Base-by-base conservation (phyloP, 2,797 vertebrate genomes). In the Mormyrus proboscirostris region DNA sequence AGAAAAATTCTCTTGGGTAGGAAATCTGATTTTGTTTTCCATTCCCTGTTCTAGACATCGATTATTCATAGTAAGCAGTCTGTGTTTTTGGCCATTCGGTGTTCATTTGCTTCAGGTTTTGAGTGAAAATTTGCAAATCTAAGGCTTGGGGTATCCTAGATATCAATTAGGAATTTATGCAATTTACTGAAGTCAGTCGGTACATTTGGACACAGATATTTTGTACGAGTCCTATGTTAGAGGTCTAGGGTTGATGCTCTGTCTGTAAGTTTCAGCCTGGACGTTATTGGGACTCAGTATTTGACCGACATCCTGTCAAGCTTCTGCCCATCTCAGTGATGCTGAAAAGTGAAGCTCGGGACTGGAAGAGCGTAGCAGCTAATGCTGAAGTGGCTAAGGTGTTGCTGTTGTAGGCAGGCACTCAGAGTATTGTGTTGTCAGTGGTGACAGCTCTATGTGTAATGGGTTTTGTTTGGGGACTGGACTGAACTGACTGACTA, bases 281-380 rank as follows among this genome's bases (percentile, higher is more conserved):
- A 76, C 5, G 33, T 82, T 44, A 33, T 55, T 33, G 29, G 29
- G 29, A 33, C 29, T 33, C n/a, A 0, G 49, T 9, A 16, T 51
- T 19, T 51, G 14, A 10, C 29, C 19, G 49, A 53, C 25, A 9
- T 33, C 47, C 25, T 50, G 87, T 76, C 47, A 16, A 47, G 0
- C 41, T 29, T 62, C 87, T 88, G 88, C 82, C 88, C 16, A 22
- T 9, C n/a, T 87, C 53, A 38, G 16, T 62, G 51, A 87, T 62
- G 29, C 29, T 62, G 3, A 87, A 4, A 87, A 57, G 85, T 38
- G 85, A 38, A 59, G 29, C 12, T 41, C 50, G 51, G 4, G 59
- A 69, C 19, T 41, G 2, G 44, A 29, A 12, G 7, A n/a, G 14
- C 1, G 2, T 25, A 22, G 41, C n/a, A 10, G n/a, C 41, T 50